Conservation (phyloP, 2,888 invertebrate species). For the Rosalia funebris region DNA sequence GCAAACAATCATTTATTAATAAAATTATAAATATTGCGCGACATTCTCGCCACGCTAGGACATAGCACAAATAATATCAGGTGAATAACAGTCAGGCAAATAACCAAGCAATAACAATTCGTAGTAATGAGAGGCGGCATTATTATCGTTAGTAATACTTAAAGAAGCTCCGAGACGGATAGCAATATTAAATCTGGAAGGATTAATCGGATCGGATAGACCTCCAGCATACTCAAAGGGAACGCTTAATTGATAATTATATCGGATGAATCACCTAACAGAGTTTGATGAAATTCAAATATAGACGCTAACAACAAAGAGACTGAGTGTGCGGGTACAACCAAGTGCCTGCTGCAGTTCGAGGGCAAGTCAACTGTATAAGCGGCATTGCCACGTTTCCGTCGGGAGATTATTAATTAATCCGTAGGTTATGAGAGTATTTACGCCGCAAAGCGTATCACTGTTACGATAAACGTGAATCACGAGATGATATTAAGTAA, state of each 20-base stretch:
- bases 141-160: too few relatives aligned
- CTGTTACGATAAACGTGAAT: background rate
- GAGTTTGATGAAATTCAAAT: conserved; percentile 22
- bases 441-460: background rate
- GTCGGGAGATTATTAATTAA: background rate
- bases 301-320: conserved; percentile 15
- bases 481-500: too few relatives aligned
- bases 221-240: conserved; percentile 1
- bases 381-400: conserved; percentile 7
- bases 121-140: too few relatives aligned
- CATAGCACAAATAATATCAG: too few relatives aligned
- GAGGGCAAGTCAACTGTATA: conserved; percentile 17
- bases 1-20: too few relatives aligned
- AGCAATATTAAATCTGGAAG: too few relatives aligned
- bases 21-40: too few relatives aligned
- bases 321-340: conserved; percentile 22
- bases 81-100: too few relatives aligned
- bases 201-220: background rate
- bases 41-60: too few relatives aligned
- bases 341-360: conserved; percentile 18
- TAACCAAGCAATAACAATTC: too few relatives aligned
- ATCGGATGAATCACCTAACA: conserved; percentile 10
- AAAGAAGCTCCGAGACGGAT: too few relatives aligned
- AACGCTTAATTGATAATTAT: conserved; percentile 10
- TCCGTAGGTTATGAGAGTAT: background rate